Base-by-base conservation (phyloP, 2,113 vertebrate genomes). In the Malurus cyaneus region DNA sequence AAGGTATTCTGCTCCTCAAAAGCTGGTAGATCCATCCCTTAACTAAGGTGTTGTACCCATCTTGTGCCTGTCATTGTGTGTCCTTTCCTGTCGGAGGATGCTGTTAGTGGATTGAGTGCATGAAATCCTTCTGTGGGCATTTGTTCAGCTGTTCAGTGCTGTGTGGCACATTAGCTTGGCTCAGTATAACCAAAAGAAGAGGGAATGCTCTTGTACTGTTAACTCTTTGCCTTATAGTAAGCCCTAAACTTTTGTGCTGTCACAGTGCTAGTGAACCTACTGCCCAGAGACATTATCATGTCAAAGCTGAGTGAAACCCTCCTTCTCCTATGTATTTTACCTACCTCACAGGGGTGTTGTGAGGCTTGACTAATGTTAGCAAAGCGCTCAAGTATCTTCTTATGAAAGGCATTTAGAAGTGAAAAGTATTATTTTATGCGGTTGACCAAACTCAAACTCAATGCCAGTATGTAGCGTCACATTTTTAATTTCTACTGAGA, bases 321-420 rank as follows among this genome's bases (percentile, higher is more conserved):
- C 65, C 66, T 94, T 49, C 73, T 96, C 53, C 41, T 88, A 34
- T 83, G 56, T 93, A 50, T 95, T 96, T 86, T 83, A 90, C 76
- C 94, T 96, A 96, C 95, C 95, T 97, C 96, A 80, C 94, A 95
- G 92, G 79, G 79, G 46, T 92, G 94, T 95, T 96, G 93, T 96
- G 92, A 94, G 93, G 82, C 89, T 91, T 96, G 88, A 80, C 70
- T 93, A 90, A 88, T 82, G 80, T 91, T 96, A 88, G 80, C 54
- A 82, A 94, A 94, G 80, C 71, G 56, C 79, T 96, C 91, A 69
- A 85, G 83, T 88, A 81, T 84, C 57, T 53, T 94, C 90, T 92
- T 61, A 71, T 46, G 84, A 77, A 94, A 94, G 76, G 54, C 79
- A 56, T 80, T 93, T 79, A 25, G 77, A 93, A 89, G 47, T 83